Conservation (phyloP, 2,797 vertebrate species). For the Uromys caudimaculatus region DNA sequence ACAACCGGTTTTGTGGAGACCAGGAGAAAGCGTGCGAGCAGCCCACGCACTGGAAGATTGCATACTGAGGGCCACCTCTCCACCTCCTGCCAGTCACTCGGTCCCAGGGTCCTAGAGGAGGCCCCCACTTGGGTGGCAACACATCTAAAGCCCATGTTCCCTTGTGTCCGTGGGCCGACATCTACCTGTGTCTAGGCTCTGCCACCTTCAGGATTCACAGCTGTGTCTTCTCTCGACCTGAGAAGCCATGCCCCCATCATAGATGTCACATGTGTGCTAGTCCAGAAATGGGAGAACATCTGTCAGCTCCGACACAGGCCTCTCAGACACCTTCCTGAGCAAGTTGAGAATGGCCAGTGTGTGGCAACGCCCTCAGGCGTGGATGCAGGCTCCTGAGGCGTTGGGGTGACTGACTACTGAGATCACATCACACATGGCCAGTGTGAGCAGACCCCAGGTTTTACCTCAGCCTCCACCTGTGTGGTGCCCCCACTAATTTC, state of each 20-base stretch:
- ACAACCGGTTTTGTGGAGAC: slow-evolving; percentile 97
- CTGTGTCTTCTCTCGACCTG: not conserved
- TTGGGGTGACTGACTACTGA: not conserved
- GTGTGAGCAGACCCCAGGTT: not conserved
- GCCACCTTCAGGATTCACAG: not conserved
- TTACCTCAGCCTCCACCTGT: not conserved
- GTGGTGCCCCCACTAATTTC: not conserved
- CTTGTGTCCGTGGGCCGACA: not conserved
- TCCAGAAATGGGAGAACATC: not conserved
- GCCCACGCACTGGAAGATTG: slow-evolving; percentile 98
- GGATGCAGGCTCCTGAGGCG: too few species aligned
- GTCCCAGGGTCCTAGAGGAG: not conserved
- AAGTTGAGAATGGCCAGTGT: too few species aligned
- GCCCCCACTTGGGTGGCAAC: not conserved
- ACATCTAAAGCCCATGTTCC: not conserved
- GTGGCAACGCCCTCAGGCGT: not conserved
- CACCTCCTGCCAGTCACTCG: not conserved
- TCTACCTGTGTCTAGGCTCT: not conserved
- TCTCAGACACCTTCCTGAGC: not conserved
- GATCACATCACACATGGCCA: not conserved
- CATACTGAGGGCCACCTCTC: slow-evolving; percentile 86
- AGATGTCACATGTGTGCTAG: not conserved
- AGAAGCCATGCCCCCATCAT: not conserved
- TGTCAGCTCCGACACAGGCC: not conserved
- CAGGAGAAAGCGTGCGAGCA: slow-evolving; percentile 94